Conservation (phyloP, 2,797 vertebrate genomes). For the Eulemur rubriventer region DNA sequence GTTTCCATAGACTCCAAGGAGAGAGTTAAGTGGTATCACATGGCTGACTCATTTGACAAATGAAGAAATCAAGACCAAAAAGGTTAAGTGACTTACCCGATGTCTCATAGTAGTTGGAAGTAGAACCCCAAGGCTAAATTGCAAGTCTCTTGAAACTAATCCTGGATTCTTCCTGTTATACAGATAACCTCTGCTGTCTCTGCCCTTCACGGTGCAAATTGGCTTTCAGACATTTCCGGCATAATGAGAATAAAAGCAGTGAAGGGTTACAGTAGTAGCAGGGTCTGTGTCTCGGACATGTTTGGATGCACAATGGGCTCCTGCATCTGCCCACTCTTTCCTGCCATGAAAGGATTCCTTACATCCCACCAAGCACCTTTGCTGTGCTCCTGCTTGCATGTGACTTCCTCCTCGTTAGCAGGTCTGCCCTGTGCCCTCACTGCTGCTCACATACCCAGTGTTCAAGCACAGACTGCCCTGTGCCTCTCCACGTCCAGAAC, state of each 20-base stretch:
- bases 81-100: neutral
- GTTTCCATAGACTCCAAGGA: neutral
- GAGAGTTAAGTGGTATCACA: neutral
- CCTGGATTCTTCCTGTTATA: neutral
- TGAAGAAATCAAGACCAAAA: constrained; percentile 4
- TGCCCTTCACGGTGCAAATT: neutral
- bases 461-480: neutral
- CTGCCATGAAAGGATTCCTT: neutral
- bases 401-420: neutral
- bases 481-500: neutral
- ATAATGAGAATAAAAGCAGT: neutral
- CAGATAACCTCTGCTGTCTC: neutral
- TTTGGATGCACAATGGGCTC: neutral
- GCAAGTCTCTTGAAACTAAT: neutral
- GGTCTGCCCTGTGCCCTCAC: neutral
- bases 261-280: neutral
- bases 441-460: neutral
- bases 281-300: neutral
- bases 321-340: neutral
- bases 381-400: neutral
- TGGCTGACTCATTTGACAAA: neutral
- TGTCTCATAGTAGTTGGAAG: neutral
- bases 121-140: neutral
- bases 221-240: neutral
- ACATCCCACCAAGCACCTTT: neutral